Evolutionary conservation across 2,113 vertebrate genomes (phyloP), one percentile per base, ranked within the genome.

Genomic region (Rhynchopsitta pachyrhyncha): DNA sequence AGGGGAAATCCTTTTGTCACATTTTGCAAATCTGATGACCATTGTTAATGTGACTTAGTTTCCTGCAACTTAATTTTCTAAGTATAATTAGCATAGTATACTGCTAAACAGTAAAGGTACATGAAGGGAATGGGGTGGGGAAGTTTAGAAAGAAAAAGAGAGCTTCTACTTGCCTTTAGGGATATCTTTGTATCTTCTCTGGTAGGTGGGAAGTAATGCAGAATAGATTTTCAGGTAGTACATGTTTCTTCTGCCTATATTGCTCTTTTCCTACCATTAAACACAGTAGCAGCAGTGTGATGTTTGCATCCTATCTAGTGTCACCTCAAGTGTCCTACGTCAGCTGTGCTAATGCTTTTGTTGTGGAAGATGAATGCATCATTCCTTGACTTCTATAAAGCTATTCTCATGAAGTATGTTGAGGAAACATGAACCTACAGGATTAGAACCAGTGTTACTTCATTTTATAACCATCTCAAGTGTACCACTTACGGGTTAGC

Each of bases 41-140:
- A 12, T 85, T 95, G 81, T 85, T 87, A 57, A 33, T 80, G 49
- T 2, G 8, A 14, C 63, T 94, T 73, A 7, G 35, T 85, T 95
- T 97, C 91, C 82, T 73, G 35, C 53, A 60, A 24, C 52, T 86
- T 81, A 46, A 92, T 89, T 90, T 52, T 94, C 63, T 52, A 60
- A 35, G 52, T 68, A 4, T 89, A 57, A 85, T 88, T 76, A 78
- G 18, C 47, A 17, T 50, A 76, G 25, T 59, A 11, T 22, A 22
- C 29, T 2, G 3, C 35, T 69, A 28, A 93, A 71, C 25, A 80
- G 50, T 70, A 35, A 35, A 89, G 62, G 47, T 66, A 27, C 25
- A 11, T 3, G 1, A 73, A 73, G 55, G 37, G 39, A 28, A 33
- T 39, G 44, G 59, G 60, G 11, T 66, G 39, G 63, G 60, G 41